These are phyloP conservation scores for Drosophila austrosaltans DNA, from an alignment of 2,888 invertebrate species.

Conservation along the genomic window DNA sequence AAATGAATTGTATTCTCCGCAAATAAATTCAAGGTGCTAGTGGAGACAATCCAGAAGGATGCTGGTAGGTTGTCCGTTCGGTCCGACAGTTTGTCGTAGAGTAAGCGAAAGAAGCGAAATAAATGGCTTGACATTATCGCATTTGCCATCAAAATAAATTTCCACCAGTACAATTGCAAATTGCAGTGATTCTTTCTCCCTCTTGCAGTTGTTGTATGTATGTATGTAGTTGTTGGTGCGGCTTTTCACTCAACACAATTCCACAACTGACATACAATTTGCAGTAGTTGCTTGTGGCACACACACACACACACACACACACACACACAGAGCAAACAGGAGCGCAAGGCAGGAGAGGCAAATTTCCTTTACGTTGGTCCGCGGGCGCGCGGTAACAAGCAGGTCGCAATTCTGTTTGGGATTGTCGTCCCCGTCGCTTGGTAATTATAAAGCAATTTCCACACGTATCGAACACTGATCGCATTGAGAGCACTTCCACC, in stretches of 20 bases:
- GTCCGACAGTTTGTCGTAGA: constrained; percentile 13
- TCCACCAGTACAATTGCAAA: constrained; percentile 80
- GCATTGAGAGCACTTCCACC: constrained; percentile 52
- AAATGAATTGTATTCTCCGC: constrained; percentile 9
- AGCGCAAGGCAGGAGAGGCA: constrained; percentile 14
- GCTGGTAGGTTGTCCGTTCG: constrained; percentile 23
- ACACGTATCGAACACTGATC: constrained; percentile 76
- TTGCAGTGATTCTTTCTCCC: constrained; percentile 69
- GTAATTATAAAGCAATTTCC: constrained; percentile 79
- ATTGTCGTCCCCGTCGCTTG: constrained; percentile 42
- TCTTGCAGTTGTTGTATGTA: constrained; percentile 16
- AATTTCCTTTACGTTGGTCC: constrained; percentile 59
- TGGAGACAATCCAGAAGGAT: constrained; percentile 11
- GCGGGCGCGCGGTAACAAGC: constrained; percentile 40
- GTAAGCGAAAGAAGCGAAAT: constrained; percentile 50
- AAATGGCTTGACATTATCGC: constrained; percentile 76
- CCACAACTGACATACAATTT: constrained; percentile 45
- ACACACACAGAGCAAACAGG: too few species aligned
- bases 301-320: not conserved
- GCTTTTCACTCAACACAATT: constrained; percentile 57
- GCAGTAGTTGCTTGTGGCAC: not conserved
- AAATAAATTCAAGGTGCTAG: constrained; percentile 47
- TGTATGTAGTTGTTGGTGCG: constrained; percentile 12
- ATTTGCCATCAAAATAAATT: constrained; percentile 79
- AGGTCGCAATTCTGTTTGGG: constrained; percentile 21